A percentile compares a stretch with the other conserved stretches of the same genome.
Conservation (phyloP, 2,113 vertebrate species). For the Cariama cristata region DNA sequence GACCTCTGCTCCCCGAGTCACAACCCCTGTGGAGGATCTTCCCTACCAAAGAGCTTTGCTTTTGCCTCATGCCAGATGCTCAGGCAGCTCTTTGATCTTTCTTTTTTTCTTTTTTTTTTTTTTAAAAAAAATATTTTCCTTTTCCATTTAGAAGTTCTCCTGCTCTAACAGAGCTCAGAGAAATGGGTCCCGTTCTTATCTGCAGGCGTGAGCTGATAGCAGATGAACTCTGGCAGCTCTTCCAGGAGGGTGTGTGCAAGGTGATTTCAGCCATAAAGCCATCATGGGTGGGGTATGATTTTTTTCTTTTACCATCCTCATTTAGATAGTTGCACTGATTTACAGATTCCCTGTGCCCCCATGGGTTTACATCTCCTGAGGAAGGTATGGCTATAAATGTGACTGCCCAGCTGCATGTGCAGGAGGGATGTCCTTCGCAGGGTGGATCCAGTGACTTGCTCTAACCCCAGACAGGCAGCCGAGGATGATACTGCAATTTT, state of each 20-base stretch:
- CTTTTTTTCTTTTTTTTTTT: no score
- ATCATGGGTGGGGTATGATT: not conserved
- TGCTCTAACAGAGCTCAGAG: not conserved
- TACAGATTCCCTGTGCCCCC: not conserved
- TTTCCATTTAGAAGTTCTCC: not conserved
- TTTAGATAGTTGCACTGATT: not conserved
- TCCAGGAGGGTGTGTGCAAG: constrained; percentile 26
- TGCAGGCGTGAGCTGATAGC: not conserved
- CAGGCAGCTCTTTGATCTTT: not conserved
- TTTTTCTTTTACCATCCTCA: not conserved
- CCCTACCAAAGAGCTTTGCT: not conserved
- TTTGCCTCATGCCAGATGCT: not conserved
- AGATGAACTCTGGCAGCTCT: constrained; percentile 42
- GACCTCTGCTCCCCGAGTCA: not conserved
- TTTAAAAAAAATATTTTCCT: not conserved
- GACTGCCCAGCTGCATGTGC: not conserved
- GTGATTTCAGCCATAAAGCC: constrained; percentile 37
- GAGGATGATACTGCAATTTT: accelerated
- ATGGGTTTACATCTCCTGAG: not conserved
- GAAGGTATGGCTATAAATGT: not conserved
- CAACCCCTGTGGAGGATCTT: not conserved
- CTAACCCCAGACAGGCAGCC: not conserved
- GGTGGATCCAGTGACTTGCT: not conserved
- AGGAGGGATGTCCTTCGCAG: not conserved
- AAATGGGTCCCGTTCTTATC: not conserved